A percentile compares a stretch with the other conserved stretches of the same genome.
Evolutionary conservation across 2,113 vertebrate genomes (phyloP).

Genomic region (Eclectus roratus): DNA sequence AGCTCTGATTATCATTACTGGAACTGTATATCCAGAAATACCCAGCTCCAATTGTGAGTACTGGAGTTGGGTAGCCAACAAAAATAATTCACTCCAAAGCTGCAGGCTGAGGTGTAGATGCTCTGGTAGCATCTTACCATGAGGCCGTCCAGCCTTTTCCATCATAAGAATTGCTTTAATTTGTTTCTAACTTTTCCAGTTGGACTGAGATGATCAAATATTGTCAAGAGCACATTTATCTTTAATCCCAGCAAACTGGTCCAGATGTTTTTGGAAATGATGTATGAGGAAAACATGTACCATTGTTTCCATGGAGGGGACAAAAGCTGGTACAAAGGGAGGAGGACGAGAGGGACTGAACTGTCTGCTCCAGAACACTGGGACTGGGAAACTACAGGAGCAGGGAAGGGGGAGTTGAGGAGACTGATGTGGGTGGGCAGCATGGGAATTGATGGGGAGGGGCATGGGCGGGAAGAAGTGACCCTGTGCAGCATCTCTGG

Average conservation of each 20-base stretch:
- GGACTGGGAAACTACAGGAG: not conserved
- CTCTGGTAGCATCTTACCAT: not conserved
- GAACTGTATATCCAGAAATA: not conserved
- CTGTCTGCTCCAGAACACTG: not conserved
- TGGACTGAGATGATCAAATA: not conserved
- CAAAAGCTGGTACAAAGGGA: not conserved
- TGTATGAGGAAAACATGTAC: not conserved
- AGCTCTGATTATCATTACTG: not conserved
- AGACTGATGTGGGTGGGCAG: not conserved
- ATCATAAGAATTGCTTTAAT: not conserved
- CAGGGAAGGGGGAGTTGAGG: not conserved
- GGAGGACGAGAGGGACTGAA: not conserved
- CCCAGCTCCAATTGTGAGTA: not conserved
- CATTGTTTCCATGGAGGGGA: not conserved
- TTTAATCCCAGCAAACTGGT: not conserved
- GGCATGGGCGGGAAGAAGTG: not conserved
- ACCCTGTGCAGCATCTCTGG: not conserved
- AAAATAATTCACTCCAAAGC: not conserved
- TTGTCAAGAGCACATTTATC: not conserved
- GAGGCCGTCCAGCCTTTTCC: not conserved
- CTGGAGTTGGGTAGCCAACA: not conserved
- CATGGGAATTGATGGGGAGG: accelerated
- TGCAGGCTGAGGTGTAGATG: not conserved
- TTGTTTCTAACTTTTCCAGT: not conserved
- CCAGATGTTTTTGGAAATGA: not conserved